phyloP scores from a whole-genome alignment of 2,113 vertebrate genomes.

The Saccopteryx leptura region DNA sequence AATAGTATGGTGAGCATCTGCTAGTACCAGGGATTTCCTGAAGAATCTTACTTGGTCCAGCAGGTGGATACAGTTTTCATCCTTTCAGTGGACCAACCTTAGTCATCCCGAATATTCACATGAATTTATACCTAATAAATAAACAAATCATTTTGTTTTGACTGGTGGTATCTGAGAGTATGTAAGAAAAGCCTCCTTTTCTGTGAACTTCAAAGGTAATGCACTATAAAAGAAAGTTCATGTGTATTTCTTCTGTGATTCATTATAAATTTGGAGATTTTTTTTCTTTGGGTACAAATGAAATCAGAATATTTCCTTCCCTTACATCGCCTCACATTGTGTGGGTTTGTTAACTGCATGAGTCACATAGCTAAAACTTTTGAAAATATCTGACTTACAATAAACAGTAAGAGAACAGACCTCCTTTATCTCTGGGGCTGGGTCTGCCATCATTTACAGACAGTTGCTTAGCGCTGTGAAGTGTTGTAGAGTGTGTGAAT shows the following conservation, averaged over 20 bases:
- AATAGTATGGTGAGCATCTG: not conserved
- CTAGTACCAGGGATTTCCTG: not conserved
- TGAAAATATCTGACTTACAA: conserved; percentile 61
- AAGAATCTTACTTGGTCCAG: not conserved
- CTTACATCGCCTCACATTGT: conserved; percentile 57
- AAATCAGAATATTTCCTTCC: conserved; percentile 57
- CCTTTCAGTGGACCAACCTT: not conserved
- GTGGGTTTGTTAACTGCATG: conserved; percentile 77
- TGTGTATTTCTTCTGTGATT: conserved; percentile 46
- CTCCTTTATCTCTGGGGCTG: conserved; percentile 58
- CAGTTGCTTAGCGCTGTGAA: conserved; percentile 34
- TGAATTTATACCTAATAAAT: conserved; percentile 12
- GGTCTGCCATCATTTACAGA: not conserved
- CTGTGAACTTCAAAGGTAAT: conserved; percentile 2
- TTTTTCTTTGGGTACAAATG: not conserved
- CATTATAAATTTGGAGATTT: not conserved
- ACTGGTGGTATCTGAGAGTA: not conserved
- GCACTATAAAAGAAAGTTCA: not conserved
- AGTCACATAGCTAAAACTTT: conserved; percentile 80
- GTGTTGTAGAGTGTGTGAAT: not conserved
- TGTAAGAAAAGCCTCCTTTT: not conserved
- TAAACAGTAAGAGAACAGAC: conserved; percentile 70
- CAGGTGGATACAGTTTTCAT: not conserved
- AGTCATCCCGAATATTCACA: not conserved
- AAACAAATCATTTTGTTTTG: not conserved